These are phyloP conservation scores for Drosophila subobscura DNA, from an alignment of 1,140 invertebrate species.

Conservation along the genomic window DNA sequence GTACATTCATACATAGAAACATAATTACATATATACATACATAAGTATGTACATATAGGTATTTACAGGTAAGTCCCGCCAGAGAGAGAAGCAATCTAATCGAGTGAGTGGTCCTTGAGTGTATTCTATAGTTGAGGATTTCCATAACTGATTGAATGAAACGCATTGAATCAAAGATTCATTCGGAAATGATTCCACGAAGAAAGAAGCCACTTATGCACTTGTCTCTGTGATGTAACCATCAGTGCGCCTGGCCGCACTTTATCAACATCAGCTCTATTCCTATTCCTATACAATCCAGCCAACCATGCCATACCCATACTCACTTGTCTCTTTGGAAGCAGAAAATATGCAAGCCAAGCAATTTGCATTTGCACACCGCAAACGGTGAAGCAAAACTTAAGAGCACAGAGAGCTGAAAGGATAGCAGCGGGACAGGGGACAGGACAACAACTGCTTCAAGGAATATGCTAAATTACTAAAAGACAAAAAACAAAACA, in stretches of 20 bases:
- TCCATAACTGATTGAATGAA: no score
- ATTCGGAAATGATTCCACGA: conserved; percentile 19
- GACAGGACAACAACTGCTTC: conserved; percentile 66
- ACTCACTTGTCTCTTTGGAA: no score
- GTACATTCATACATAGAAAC: no score
- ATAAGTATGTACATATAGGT: no score
- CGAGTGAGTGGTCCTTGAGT: no score
- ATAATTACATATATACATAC: no score
- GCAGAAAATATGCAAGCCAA: conserved; percentile 67
- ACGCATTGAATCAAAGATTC: background rate
- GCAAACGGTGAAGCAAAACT: conserved; percentile 75
- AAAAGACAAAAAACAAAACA: conserved; percentile 73
- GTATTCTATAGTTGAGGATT: no score
- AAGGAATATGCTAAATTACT: conserved; percentile 79
- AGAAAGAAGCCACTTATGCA: conserved; percentile 53
- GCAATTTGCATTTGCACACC: conserved; percentile 80
- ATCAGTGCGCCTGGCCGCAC: conserved; percentile 68
- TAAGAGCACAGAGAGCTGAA: conserved; percentile 46
- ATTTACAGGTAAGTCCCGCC: no score
- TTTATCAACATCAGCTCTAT: conserved; percentile 59
- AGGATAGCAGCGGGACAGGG: conserved; percentile 14
- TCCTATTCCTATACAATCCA: conserved; percentile 13
- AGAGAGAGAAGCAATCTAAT: no score
- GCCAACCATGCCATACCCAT: background rate
- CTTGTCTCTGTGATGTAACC: conserved; percentile 53